Percentiles rank a stretch among this genome's conserved stretches.
Evolutionary conservation across 2,113 vertebrate genomes (phyloP).

Genomic region (Todiramphus chloris): DNA sequence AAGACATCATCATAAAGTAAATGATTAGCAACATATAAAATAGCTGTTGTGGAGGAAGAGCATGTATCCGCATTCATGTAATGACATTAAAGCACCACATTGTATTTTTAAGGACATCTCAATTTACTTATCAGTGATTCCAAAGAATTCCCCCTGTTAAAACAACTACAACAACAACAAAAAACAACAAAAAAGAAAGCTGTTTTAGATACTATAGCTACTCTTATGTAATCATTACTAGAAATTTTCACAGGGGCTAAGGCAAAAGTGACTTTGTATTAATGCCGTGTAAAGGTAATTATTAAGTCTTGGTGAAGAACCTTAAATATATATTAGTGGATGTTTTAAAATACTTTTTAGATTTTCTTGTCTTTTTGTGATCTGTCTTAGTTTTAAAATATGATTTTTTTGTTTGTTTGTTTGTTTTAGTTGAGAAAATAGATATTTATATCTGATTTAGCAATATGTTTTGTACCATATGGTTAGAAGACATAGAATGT

Average conservation of each 20-base stretch:
- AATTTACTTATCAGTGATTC: background rate
- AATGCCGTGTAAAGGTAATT: background rate
- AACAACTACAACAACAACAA: background rate
- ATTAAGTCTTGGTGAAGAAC: background rate
- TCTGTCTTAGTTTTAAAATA: background rate
- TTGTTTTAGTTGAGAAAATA: background rate
- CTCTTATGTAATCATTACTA: background rate
- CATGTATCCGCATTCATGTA: background rate
- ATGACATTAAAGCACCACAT: background rate
- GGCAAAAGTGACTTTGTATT: background rate
- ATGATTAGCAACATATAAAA: background rate
- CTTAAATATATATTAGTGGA: background rate
- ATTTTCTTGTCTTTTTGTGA: background rate
- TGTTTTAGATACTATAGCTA: background rate
- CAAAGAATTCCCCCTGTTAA: background rate
- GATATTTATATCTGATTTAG: background rate
- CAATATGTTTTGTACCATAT: background rate
- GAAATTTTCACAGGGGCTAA: background rate
- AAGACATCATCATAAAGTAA: background rate
- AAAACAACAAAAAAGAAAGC: background rate
- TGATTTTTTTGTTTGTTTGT: background rate
- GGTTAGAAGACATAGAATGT: slow-evolving; percentile 40
- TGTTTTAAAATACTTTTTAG: background rate
- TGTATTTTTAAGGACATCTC: background rate
- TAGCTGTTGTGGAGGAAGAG: background rate